A percentile compares a stretch with the other conserved stretches of the same genome.
Evolutionary conservation across 2,797 vertebrate species (phyloP).

Genomic region (Eutrigla gurnardus): DNA sequence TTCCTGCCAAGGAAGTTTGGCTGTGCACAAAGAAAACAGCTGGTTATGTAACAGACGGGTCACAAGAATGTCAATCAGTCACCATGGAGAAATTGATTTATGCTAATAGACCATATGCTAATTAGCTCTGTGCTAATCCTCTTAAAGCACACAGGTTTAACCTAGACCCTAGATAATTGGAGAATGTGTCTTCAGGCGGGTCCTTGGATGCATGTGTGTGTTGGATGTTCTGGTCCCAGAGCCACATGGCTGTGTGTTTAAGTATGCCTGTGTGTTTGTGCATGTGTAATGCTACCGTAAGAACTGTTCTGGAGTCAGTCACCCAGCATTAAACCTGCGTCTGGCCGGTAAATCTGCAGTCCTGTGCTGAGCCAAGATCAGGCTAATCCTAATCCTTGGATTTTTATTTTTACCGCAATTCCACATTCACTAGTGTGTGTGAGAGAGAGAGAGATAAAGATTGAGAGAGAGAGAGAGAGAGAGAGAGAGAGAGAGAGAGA

Average conservation of each 20-base stretch:
- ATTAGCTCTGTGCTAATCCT: constrained; percentile 46
- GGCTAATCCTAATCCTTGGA: constrained; percentile 37
- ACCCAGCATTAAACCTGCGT: constrained; percentile 17
- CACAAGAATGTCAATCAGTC: constrained; percentile 45
- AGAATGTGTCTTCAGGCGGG: constrained; percentile 20
- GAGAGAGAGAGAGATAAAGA: background rate
- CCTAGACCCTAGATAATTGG: constrained; percentile 22
- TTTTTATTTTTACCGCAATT: constrained; percentile 13
- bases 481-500: too few relatives aligned
- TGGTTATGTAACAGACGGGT: constrained; percentile 32
- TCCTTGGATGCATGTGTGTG: constrained; percentile 8
- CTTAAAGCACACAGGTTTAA: constrained; percentile 27
- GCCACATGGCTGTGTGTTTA: background rate
- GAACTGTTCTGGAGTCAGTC: constrained; percentile 29
- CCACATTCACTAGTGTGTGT: constrained; percentile 1
- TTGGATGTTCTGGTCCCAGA: background rate
- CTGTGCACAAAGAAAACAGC: constrained; percentile 21
- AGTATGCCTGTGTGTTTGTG: background rate
- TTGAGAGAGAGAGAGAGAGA: background rate
- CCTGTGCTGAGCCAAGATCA: constrained; percentile 13
- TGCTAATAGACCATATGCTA: constrained; percentile 49
- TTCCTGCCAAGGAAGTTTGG: constrained; percentile 15
- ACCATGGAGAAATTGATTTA: constrained; percentile 42
- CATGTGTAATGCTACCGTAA: constrained; percentile 1
- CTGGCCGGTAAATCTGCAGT: constrained; percentile 27